phyloP scores from a whole-genome alignment of 37 sponge, comb jelly and placozoan species.

The Theonella swinhoei region DNA sequence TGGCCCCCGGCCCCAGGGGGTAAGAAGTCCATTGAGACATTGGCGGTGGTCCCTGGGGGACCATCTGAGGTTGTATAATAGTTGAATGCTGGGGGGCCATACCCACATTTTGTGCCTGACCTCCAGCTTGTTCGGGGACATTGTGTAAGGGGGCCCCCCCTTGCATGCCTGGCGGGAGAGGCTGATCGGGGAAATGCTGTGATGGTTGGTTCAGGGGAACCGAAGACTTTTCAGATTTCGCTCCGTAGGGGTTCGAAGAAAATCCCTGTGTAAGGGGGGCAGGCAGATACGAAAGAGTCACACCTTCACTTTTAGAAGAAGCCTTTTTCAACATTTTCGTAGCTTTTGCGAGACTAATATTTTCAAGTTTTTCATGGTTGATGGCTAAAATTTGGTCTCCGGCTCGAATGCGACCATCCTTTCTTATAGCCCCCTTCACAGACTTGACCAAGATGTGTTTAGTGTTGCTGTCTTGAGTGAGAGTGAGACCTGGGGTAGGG shows the following conservation, averaged over 20 bases:
- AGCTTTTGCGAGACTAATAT: constrained; percentile 47
- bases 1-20: not conserved
- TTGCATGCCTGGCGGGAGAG: not conserved
- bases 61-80: not conserved
- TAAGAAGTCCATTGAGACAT: not conserved
- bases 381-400: constrained; percentile 84
- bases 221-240: not conserved
- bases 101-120: not conserved
- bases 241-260: not conserved
- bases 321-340: constrained; percentile 51
- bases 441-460: constrained; percentile 66
- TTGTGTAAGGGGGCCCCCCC: not conserved
- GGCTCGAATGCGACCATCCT: constrained; percentile 76
- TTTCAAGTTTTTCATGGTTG: constrained; percentile 65
- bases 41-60: not conserved
- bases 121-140: not conserved
- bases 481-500: not conserved
- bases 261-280: constrained; percentile 35
- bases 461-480: constrained; percentile 40
- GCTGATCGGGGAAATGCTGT: not conserved
- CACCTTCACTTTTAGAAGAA: constrained; percentile 17
- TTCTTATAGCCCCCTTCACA: constrained; percentile 56
- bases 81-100: not conserved
- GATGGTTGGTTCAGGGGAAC: not conserved
- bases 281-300: constrained; percentile 18